Base-by-base conservation (phyloP, 2,888 invertebrate genomes). In the Cheilosia scutellata region DNA sequence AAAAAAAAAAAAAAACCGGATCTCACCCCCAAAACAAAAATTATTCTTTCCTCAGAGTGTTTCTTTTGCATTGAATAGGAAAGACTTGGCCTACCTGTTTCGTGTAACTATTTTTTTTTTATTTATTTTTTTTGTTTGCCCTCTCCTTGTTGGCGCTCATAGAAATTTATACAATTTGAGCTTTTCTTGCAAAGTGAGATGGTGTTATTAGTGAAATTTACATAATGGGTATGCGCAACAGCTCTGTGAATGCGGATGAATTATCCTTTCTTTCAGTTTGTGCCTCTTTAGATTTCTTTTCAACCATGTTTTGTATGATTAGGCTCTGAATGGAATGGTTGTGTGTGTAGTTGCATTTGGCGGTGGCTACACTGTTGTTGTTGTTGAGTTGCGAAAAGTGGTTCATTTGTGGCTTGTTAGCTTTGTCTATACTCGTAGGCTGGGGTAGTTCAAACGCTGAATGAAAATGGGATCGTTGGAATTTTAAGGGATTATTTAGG, bases 151-250 rank as follows among this genome's bases (percentile, higher is more conserved):
- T 27, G 62, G 29, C 9, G 29, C 9, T 62, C 33, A 47, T 70
- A 47, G 44, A 75, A 71, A 60, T 57, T 70, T 79, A 75, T 75
- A 75, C 74, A 75, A 75, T 76, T 80, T 66, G 62, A 68, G 79
- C 25, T 49, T 51, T 79, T 58, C 37, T 70, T 65, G 60, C 63
- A 62, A 68, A 68, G 58, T 66, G 75, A 70, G 66, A 82, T 77
- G 76, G 86, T 82, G 82, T 82, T 86, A 86, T 86, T 86, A 82
- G 74, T 77, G 47, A 72, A 82, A 86, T 86, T 86, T 86, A 31
- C 86, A 86, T 86, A 86, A 82, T 72, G 62, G 76, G 40, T 76
- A 62, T 57, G 86, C 82, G 86, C 86, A 86, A 86, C 86, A 86
- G 77, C 72, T 68, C 62, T 74, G 57, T 86, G 82, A 76, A 76